These are phyloP conservation scores for Patiria pectinifera DNA, from an alignment of 53 echinoderm and acorn worm genomes.

Conservation along the genomic window DNA sequence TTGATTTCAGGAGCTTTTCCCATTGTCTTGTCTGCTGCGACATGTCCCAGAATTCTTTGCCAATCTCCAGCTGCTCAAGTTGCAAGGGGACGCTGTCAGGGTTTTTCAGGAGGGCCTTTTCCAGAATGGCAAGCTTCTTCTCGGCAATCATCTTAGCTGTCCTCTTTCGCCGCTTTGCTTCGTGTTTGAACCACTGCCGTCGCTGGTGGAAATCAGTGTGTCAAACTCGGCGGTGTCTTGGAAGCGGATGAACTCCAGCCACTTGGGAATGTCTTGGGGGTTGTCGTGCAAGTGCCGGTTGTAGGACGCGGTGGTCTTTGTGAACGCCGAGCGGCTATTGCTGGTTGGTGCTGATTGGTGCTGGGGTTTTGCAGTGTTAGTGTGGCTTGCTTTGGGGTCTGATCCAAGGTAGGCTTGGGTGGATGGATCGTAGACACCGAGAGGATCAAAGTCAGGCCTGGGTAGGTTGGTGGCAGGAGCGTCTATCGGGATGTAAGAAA, in stretches of 20 bases:
- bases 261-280: slow-evolving; percentile 77
- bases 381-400: not conserved
- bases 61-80: slow-evolving; percentile 83
- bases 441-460: slow-evolving; percentile 69
- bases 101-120: slow-evolving; percentile 84
- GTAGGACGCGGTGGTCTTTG: slow-evolving; percentile 66
- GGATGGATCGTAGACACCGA: slow-evolving; percentile 73
- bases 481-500: slow-evolving; percentile 64
- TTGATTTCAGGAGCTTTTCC: slow-evolving; percentile 74
- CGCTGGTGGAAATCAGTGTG: not conserved
- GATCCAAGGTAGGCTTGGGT: slow-evolving; percentile 58
- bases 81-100: slow-evolving; percentile 75
- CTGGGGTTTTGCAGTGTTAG: not conserved
- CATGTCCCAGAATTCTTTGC: slow-evolving; percentile 76
- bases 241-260: slow-evolving; percentile 88
- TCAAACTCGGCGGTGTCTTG: slow-evolving; percentile 77
- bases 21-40: slow-evolving; percentile 71
- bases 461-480: not conserved
- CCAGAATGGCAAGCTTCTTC: slow-evolving; percentile 89
- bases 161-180: slow-evolving; percentile 57
- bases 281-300: slow-evolving; percentile 82
- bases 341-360: not conserved
- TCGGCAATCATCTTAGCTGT: slow-evolving; percentile 64
- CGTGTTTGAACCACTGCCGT: not conserved
- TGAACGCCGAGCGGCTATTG: slow-evolving; percentile 11